These are phyloP conservation scores for Leptarthrus brevirostris DNA, from an alignment of 2,888 invertebrate species.

Conservation along the genomic window DNA sequence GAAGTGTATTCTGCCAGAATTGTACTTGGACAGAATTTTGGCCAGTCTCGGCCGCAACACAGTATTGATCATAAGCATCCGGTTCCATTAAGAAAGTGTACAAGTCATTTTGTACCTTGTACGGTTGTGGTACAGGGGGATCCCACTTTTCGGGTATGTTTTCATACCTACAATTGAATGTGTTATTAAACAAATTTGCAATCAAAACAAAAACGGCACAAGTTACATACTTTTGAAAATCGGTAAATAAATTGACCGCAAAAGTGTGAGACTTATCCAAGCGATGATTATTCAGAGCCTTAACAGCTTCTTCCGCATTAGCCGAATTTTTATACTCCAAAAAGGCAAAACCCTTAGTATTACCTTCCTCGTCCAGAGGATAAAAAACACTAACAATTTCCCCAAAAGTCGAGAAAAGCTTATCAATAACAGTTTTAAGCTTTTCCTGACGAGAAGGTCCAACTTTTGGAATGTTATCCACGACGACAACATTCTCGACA, in stretches of 20 bases:
- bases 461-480: slow-evolving; percentile 96
- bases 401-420: slow-evolving; percentile 90
- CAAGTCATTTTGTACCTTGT: slow-evolving; percentile 91
- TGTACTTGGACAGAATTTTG: slow-evolving; percentile 80
- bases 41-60: slow-evolving; percentile 86
- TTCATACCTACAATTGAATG: slow-evolving; percentile 73
- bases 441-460: slow-evolving; percentile 92
- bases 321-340: slow-evolving; percentile 87
- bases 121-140: slow-evolving; percentile 87
- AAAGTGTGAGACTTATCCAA: slow-evolving; percentile 97
- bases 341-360: slow-evolving; percentile 93
- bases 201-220: slow-evolving; percentile 40
- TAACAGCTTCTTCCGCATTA: slow-evolving; percentile 90
- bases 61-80: slow-evolving; percentile 96
- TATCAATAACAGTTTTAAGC: slow-evolving; percentile 89
- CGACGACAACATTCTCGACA: slow-evolving; percentile 94
- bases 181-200: too few relatives aligned
- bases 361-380: slow-evolving; percentile 82
- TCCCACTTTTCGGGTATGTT: slow-evolving; percentile 94
- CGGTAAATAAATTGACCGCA: slow-evolving; percentile 92
- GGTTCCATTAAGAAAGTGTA: slow-evolving; percentile 93
- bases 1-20: slow-evolving; percentile 89
- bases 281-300: slow-evolving; percentile 89
- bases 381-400: slow-evolving; percentile 89
- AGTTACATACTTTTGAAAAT: slow-evolving; percentile 84